Percentiles rank a stretch among this genome's conserved stretches.
phyloP scores from a whole-genome alignment of 2,888 invertebrate species.

The Xestia rhomboidea region DNA sequence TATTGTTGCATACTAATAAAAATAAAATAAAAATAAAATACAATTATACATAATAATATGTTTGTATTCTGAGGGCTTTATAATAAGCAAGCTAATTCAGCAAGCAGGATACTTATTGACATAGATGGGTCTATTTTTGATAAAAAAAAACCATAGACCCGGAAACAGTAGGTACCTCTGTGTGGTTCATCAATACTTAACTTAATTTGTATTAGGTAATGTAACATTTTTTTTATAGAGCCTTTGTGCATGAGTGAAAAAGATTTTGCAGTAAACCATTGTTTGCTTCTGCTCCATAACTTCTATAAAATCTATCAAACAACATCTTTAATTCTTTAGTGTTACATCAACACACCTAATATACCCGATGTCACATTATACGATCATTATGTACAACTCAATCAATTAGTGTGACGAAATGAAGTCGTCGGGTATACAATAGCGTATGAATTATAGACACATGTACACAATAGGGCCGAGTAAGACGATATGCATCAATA shows the following conservation, averaged over 20 bases:
- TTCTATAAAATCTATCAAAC: neutral
- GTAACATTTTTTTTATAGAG: too few species aligned
- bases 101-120: neutral
- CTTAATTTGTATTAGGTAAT: too few species aligned
- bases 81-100: too few species aligned
- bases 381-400: slow-evolving; percentile 26
- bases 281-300: neutral
- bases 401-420: slow-evolving; percentile 52
- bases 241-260: neutral
- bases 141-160: neutral
- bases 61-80: slow-evolving; percentile 19
- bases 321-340: neutral
- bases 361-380: slow-evolving; percentile 30
- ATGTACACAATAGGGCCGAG: slow-evolving; percentile 24
- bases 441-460: slow-evolving; percentile 49
- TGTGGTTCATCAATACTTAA: neutral
- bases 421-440: slow-evolving; percentile 40
- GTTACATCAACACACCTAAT: neutral
- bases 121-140: neutral
- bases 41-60: neutral
- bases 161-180: neutral
- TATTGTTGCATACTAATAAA: slow-evolving; percentile 17
- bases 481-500: slow-evolving; percentile 55
- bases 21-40: too few species aligned
- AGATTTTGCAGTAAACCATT: neutral